phyloP scores from a whole-genome alignment of 2,797 vertebrate species.

The Picus viridis region DNA sequence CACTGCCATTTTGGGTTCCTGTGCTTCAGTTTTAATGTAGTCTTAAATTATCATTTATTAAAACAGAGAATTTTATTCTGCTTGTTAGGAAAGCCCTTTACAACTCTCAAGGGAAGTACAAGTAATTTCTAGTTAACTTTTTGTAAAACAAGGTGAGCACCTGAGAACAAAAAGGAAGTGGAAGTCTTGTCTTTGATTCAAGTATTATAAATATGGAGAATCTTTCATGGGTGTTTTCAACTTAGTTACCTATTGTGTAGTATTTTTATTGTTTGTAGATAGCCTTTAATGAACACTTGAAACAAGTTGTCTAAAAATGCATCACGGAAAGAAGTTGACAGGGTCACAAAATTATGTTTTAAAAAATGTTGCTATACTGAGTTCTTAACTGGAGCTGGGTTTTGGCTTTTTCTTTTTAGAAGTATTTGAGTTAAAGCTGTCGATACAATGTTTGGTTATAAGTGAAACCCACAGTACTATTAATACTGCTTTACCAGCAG shows the following conservation, averaged over 20 bases:
- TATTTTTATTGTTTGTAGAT: neutral
- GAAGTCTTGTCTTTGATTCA: neutral
- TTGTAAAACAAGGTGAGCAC: neutral
- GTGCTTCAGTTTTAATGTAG: neutral
- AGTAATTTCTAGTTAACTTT: neutral
- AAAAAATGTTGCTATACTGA: neutral
- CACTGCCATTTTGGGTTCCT: neutral
- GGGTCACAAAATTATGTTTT: neutral
- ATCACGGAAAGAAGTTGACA: neutral
- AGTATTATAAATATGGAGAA: neutral
- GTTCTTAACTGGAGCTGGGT: neutral
- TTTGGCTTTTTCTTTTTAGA: neutral
- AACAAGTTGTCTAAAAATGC: neutral
- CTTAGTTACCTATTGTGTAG: neutral
- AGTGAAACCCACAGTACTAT: neutral
- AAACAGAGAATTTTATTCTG: neutral
- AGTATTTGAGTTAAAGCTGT: neutral
- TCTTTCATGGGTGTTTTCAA: neutral
- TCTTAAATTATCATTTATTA: neutral
- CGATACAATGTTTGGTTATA: neutral
- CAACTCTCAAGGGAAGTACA: neutral
- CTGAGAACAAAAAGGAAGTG: neutral
- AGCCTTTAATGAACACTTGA: neutral
- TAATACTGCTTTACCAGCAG: slow-evolving; percentile 2
- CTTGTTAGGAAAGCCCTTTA: neutral